Percentiles rank a stretch among this genome's conserved stretches.
phyloP scores from a whole-genome alignment of 2,113 vertebrate genomes.

The Thamnophis sirtalis region DNA sequence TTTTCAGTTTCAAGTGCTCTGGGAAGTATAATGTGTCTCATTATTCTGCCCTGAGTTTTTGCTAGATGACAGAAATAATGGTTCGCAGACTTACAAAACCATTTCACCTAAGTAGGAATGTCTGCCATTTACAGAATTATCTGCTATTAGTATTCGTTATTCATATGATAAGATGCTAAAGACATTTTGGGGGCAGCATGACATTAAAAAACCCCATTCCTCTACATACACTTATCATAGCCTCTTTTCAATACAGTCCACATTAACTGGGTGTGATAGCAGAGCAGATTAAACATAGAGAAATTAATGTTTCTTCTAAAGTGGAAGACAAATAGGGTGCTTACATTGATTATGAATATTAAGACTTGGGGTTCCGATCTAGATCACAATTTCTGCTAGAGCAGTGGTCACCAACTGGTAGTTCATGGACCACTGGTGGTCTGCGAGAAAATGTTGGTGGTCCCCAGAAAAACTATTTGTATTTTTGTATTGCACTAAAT shows the following conservation, averaged over 20 bases:
- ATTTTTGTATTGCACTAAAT: no score
- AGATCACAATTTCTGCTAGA: background rate
- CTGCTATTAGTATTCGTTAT: background rate
- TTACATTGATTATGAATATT: background rate
- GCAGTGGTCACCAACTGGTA: no score
- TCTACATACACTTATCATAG: background rate
- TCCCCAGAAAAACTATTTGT: no score
- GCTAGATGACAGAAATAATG: conserved; percentile 37
- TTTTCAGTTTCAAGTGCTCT: conserved; percentile 15
- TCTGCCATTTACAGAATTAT: conserved; percentile 24
- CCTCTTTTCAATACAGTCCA: background rate
- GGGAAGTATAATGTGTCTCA: conserved; percentile 3
- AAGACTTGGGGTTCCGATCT: background rate
- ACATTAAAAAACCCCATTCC: background rate
- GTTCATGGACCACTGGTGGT: no score
- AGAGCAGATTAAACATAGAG: background rate
- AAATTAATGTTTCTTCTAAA: background rate
- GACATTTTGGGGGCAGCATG: background rate
- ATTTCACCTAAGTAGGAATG: conserved; percentile 14
- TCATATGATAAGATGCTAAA: background rate
- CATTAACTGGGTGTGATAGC: background rate
- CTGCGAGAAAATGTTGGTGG: no score
- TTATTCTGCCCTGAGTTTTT: conserved; percentile 17
- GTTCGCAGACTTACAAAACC: conserved; percentile 22
- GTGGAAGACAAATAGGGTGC: background rate